Evolutionary conservation across 2,888 invertebrate species (phyloP).

Genomic region (Petrophora chlorosata): DNA sequence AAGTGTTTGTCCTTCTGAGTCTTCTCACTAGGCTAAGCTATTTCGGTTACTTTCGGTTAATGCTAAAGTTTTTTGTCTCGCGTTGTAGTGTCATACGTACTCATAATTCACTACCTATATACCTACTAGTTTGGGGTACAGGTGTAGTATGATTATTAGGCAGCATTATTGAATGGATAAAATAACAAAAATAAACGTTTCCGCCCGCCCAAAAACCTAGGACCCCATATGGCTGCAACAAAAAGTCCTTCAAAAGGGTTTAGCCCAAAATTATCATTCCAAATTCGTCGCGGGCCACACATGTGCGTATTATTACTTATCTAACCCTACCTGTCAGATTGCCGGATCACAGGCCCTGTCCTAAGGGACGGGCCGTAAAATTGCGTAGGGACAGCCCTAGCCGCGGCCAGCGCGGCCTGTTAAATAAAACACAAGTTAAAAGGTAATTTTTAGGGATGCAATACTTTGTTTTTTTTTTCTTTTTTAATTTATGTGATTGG

Average conservation of each 20-base stretch:
- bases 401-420: constrained; percentile 39
- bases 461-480: constrained; percentile 17
- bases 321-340: constrained; percentile 45
- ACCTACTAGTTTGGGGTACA: too few relatives aligned
- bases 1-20: too few relatives aligned
- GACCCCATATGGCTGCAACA: too few relatives aligned
- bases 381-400: constrained; percentile 50
- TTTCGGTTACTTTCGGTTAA: too few relatives aligned
- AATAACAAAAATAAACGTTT: too few relatives aligned
- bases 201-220: too few relatives aligned
- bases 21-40: too few relatives aligned
- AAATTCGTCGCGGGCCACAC: constrained; percentile 23
- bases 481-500: constrained; percentile 20
- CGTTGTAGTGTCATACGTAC: too few relatives aligned
- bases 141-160: too few relatives aligned
- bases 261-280: constrained; percentile 21
- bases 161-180: too few relatives aligned
- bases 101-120: too few relatives aligned
- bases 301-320: constrained; percentile 25
- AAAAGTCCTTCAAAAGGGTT: background rate
- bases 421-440: constrained; percentile 47
- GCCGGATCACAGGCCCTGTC: constrained; percentile 44
- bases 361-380: constrained; percentile 46
- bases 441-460: constrained; percentile 32
- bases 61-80: too few relatives aligned